phyloP scores from a whole-genome alignment of 2,113 vertebrate species.

The Nibea coibor region DNA sequence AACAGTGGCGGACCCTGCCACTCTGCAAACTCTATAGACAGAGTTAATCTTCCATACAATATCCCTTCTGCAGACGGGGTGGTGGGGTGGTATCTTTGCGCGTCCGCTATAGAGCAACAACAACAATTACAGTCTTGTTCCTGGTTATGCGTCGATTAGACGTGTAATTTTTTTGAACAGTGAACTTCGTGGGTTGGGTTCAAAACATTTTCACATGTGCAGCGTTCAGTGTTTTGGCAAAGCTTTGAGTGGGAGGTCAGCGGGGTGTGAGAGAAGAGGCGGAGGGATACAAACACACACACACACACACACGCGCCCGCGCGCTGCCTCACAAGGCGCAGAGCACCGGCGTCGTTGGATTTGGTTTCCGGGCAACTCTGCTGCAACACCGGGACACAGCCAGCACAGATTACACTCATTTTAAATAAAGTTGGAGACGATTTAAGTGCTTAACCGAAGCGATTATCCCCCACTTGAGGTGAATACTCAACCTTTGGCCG shows the following conservation, averaged over 20 bases:
- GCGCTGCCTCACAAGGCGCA: neutral
- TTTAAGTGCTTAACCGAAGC: neutral
- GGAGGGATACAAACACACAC: slow-evolving; percentile 65
- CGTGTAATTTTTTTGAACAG: neutral
- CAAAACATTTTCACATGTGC: neutral
- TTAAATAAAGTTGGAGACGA: neutral
- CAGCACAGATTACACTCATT: slow-evolving; percentile 6
- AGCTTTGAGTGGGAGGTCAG: neutral
- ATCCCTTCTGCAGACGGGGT: neutral
- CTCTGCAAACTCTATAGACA: neutral
- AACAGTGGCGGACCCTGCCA: too few relatives aligned
- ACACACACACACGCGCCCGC: neutral
- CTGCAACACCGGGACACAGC: slow-evolving; percentile 19
- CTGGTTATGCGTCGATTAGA: neutral
- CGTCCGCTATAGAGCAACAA: slow-evolving; percentile 17
- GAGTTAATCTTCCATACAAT: slow-evolving; percentile 30
- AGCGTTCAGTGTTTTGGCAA: neutral
- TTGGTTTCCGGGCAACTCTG: slow-evolving; percentile 62
- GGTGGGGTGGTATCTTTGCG: slow-evolving; percentile 37
- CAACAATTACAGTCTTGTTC: neutral
- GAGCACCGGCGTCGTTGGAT: slow-evolving; percentile 28
- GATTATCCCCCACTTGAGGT: neutral
- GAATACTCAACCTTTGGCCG: neutral
- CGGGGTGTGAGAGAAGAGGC: slow-evolving; percentile 18
- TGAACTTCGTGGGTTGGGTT: neutral